Percentiles rank a stretch among this genome's conserved stretches.
Evolutionary conservation across 2,888 invertebrate genomes (phyloP).

Genomic region (Hyposoter didymator): DNA sequence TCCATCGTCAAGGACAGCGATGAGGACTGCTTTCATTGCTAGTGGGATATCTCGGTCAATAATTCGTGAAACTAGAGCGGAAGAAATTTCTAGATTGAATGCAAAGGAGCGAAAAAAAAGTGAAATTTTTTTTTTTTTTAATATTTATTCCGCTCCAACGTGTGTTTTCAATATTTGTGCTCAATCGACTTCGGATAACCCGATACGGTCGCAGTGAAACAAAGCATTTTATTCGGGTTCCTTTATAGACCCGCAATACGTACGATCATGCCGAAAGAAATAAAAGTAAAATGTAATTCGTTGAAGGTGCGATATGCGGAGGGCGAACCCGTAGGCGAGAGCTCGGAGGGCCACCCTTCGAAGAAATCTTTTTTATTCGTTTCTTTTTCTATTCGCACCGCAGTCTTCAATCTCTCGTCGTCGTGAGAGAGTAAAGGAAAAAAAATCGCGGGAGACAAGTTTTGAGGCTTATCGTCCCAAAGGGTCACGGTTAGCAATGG

Average conservation of each 20-base stretch:
- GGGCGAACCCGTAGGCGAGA: conserved; percentile 14
- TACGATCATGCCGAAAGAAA: conserved; percentile 25
- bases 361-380: conserved; percentile 27
- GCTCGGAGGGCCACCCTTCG: conserved; percentile 36
- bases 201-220: background rate
- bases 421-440: conserved; percentile 26
- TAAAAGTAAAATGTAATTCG: conserved; percentile 54
- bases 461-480: conserved; percentile 55
- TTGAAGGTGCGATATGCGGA: conserved; percentile 39
- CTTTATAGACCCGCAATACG: background rate
- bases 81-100: background rate
- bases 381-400: conserved; percentile 10
- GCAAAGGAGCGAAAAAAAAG: too few relatives aligned
- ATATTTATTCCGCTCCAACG: too few relatives aligned
- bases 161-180: background rate
- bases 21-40: conserved; percentile 1
- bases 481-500: conserved; percentile 39
- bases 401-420: conserved; percentile 21
- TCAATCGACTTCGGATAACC: background rate
- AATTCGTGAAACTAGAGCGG: background rate
- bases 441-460: conserved; percentile 40
- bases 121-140: too few relatives aligned
- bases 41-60: conserved; percentile 8
- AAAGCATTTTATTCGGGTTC: background rate
- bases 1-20: background rate